Base-by-base conservation (phyloP, 1,140 invertebrate species). In the Andrena cerasifolii region DNA sequence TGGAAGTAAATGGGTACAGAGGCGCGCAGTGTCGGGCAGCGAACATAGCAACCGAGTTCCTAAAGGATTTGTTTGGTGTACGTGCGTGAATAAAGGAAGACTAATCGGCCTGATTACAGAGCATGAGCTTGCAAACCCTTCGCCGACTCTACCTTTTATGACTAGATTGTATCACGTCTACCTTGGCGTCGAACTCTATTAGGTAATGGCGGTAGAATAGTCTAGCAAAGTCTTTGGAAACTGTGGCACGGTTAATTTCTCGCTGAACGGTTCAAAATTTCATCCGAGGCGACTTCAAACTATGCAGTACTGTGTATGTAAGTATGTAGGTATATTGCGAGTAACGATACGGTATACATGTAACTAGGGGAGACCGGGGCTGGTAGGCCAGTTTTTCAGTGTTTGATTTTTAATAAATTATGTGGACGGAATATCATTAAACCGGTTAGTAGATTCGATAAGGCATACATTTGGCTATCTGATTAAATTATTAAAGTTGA, bases 51-150 rank as follows among this genome's bases (percentile, higher is more conserved):
- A 45, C 67, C 58, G 45, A 80, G 70, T 76, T 85, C 84, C 84
- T 79, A 78, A 86, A 86, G 80, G 77, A 85, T 85, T 85, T 76
- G 72, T 79, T 62, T 51, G 61, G 67, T 49, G 28, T 73, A 83
- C 53, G 61, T 79, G 66, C 61, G 74, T 82, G 79, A 81, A 84
- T 75, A 85, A 85, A 84, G 73, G 78, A 81, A 78, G 84, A 74
- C 83, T 86, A 86, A 85, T 85, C 84, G 83, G 67, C 58, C 33
- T 59, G 84, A 86, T 85, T 85, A 85, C 80, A 31, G 65, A 81
- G 62, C 73, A 80, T 85, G 84, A 85, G 75, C 62, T 85, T 82
- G 79, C 83, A 85, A 59, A 77, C 63, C 75, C 72, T 70, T 62
- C 56, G 31, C 31, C n/a, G 63, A 21, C 45, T 77, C 47, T 33